Percentiles rank a stretch among this genome's conserved stretches.
These are phyloP conservation scores for Bufotes viridis DNA, from an alignment of 2,797 vertebrate species.

Conservation along the genomic window DNA sequence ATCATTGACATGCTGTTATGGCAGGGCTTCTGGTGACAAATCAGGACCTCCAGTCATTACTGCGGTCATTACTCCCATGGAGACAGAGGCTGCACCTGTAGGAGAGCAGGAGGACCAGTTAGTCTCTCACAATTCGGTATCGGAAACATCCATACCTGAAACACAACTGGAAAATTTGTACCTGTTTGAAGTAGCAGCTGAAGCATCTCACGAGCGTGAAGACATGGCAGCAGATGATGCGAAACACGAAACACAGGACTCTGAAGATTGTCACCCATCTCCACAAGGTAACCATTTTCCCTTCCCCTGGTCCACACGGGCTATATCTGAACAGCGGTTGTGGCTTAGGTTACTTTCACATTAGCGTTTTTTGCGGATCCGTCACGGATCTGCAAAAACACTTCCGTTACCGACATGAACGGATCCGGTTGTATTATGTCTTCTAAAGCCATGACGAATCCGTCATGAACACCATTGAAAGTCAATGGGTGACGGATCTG, in stretches of 20 bases:
- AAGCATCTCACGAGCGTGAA: background rate
- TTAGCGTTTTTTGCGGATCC: too few species aligned
- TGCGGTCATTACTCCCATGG: constrained; percentile 79
- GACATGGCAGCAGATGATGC: constrained; percentile 65
- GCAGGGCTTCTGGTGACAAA: constrained; percentile 91
- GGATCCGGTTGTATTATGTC: too few species aligned
- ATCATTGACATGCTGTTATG: constrained; percentile 36
- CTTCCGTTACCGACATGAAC: too few species aligned
- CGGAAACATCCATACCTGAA: constrained; percentile 47
- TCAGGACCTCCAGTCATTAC: constrained; percentile 84
- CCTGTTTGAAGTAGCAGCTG: constrained; percentile 59
- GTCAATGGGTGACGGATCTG: too few species aligned
- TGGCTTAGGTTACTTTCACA: too few species aligned
- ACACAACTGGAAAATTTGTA: constrained; percentile 62
- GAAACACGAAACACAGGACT: constrained; percentile 56
- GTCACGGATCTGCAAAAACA: too few species aligned
- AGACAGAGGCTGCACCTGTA: constrained; percentile 63
- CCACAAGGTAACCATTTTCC: constrained; percentile 79
- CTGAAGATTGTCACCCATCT: constrained; percentile 72
- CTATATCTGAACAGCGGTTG: background rate
- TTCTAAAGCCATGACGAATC: too few species aligned
- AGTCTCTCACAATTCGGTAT: constrained; percentile 45
- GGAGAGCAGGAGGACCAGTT: constrained; percentile 62
- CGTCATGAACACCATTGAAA: too few species aligned
- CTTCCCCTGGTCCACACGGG: background rate